Percentiles rank a stretch among this genome's conserved stretches.
Evolutionary conservation across 2,888 invertebrate species (phyloP).

Genomic region (Hipparchia semele): DNA sequence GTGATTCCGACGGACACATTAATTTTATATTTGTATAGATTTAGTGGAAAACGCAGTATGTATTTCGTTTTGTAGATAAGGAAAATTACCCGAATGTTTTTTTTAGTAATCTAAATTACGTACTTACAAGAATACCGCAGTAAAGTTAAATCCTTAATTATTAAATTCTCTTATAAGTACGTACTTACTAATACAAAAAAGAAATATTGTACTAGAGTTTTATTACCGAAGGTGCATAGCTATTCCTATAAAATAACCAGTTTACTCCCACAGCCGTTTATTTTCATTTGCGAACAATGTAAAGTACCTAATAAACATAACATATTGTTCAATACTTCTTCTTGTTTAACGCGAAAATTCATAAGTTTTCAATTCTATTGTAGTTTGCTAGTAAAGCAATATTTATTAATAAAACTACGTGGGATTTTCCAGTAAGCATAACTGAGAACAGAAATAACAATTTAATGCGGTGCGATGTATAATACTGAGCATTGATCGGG

Average conservation of each 20-base stretch:
- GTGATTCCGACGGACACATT: too few relatives aligned
- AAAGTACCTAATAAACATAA: constrained; percentile 5
- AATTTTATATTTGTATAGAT: too few relatives aligned
- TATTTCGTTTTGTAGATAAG: too few relatives aligned
- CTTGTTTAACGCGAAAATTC: not conserved
- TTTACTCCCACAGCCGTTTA: not conserved
- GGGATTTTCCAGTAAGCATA: constrained; percentile 1
- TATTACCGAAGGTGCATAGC: not conserved
- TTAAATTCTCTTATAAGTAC: not conserved
- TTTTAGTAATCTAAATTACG: too few relatives aligned
- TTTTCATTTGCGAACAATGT: constrained; percentile 8
- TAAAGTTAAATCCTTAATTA: too few relatives aligned
- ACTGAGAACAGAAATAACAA: constrained; percentile 2
- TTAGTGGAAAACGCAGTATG: too few relatives aligned
- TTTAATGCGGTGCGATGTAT: not conserved
- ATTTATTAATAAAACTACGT: not conserved
- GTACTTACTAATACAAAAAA: not conserved
- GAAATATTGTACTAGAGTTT: too few relatives aligned
- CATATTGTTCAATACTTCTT: not conserved
- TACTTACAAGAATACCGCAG: too few relatives aligned
- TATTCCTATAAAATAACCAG: constrained; percentile 3
- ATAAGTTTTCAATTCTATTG: constrained; percentile 1
- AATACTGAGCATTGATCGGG: too few relatives aligned
- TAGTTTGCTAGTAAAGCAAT: not conserved
- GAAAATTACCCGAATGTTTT: too few relatives aligned